A percentile compares a stretch with the other conserved stretches of the same genome.
Evolutionary conservation across 2,888 invertebrate species (phyloP).

Genomic region (Thecocarcelia acutangulata): DNA sequence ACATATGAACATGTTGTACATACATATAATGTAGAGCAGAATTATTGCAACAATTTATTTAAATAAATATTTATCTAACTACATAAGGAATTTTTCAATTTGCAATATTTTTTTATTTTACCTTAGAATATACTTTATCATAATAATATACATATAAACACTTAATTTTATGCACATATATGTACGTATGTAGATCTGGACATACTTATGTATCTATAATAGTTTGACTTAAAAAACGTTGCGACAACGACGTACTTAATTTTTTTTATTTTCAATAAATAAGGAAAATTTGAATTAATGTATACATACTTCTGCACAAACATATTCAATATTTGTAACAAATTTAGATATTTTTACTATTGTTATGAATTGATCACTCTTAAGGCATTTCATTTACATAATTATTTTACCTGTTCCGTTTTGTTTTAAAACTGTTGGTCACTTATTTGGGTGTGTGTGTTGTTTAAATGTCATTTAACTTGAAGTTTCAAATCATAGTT

Average conservation of each 20-base stretch:
- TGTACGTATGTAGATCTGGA: too few relatives aligned
- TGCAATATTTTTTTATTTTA: neutral
- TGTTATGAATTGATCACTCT: conserved; percentile 29
- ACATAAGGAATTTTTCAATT: conserved; percentile 4
- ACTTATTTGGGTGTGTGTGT: neutral
- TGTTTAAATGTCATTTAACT: neutral
- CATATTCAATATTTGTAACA: too few relatives aligned
- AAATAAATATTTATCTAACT: conserved; percentile 45
- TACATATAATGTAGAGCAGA: conserved; percentile 58
- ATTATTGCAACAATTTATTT: conserved; percentile 46
- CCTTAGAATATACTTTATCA: conserved; percentile 2
- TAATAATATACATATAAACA: conserved; percentile 29
- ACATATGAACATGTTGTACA: conserved; percentile 18
- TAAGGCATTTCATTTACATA: conserved; percentile 28
- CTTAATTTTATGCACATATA: neutral
- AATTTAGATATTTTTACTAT: neutral
- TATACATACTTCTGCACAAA: too few relatives aligned
- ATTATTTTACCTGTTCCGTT: neutral
- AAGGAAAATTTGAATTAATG: too few relatives aligned
- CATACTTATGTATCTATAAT: too few relatives aligned
- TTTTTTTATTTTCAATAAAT: too few relatives aligned
- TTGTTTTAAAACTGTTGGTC: neutral
- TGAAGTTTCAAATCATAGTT: conserved; percentile 44
- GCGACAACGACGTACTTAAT: too few relatives aligned
- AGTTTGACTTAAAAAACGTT: too few relatives aligned